Percentiles rank a stretch among this genome's conserved stretches.
Conservation (phyloP, 2,797 vertebrate species). For the Neopelma chrysocephalum region DNA sequence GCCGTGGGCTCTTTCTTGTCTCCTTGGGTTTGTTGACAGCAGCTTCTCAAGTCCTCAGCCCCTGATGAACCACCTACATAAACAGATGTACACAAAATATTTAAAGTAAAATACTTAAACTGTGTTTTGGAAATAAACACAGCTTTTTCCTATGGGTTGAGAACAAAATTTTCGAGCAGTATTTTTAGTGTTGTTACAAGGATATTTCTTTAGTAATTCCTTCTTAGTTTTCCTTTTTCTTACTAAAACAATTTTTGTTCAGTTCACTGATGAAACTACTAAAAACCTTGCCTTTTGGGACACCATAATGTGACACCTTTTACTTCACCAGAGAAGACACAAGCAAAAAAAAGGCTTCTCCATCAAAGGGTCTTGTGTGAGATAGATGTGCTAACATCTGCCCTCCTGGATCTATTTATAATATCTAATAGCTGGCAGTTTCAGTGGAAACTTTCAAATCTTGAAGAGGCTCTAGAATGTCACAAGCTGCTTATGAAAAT, state of each 20-base stretch:
- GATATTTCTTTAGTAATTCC: not conserved
- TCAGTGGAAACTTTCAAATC: not conserved
- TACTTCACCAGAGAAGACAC: not conserved
- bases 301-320: not conserved
- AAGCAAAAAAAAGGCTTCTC: not conserved
- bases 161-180: not conserved
- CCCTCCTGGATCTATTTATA: not conserved
- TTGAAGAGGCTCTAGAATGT: not conserved
- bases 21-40: slow-evolving; percentile 35
- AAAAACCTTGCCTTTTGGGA: not conserved
- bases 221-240: not conserved
- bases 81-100: slow-evolving; percentile 14
- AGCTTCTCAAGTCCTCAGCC: not conserved
- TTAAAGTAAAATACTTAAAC: not conserved
- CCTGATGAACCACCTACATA: not conserved
- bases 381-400: not conserved
- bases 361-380: not conserved
- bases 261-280: not conserved
- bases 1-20: slow-evolving; percentile 55
- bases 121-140: not conserved
- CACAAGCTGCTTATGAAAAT: not conserved
- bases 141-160: not conserved
- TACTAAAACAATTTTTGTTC: not conserved
- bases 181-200: not conserved
- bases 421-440: not conserved